Conservation (phyloP, 2,888 invertebrate species). For the Chrysotoxum bicinctum region DNA sequence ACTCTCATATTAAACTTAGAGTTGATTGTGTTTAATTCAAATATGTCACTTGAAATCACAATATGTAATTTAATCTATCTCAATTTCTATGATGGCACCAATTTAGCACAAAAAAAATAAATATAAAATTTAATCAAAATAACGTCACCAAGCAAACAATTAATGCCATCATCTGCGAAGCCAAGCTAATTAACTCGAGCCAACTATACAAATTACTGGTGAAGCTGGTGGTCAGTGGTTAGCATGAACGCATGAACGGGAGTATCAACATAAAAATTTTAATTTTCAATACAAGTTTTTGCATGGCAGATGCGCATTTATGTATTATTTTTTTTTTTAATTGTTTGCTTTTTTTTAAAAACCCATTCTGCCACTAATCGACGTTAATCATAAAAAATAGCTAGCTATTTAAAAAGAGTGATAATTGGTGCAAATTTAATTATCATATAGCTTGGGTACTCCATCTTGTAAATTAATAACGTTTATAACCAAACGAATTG, state of each 20-base stretch:
- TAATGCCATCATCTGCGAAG: conserved; percentile 25
- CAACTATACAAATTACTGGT: neutral
- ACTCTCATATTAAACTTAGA: neutral
- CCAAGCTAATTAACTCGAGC: conserved; percentile 24
- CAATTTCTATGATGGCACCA: neutral
- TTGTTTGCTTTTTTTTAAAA: conserved; percentile 15
- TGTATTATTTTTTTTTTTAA: conserved; percentile 9
- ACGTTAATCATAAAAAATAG: conserved; percentile 41
- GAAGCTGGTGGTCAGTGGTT: neutral
- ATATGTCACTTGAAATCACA: conserved; percentile 1
- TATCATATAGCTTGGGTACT: conserved; percentile 24
- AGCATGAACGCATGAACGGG: neutral
- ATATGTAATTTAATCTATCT: conserved; percentile 2
- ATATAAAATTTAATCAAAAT: conserved; percentile 4
- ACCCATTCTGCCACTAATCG: conserved; percentile 14
- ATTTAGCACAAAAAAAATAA: neutral
- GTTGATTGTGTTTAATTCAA: neutral
- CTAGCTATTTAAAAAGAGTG: conserved; percentile 29
- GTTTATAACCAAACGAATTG: neutral
- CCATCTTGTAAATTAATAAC: conserved; percentile 7
- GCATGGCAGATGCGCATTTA: conserved; percentile 23
- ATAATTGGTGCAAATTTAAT: conserved; percentile 54
- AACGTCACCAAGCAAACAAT: conserved; percentile 17
- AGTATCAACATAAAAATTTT: neutral
- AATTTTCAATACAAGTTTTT: neutral